Percentiles rank a stretch among this genome's conserved stretches.
Evolutionary conservation across 2,888 invertebrate genomes (phyloP).

Genomic region (Mactromeris polynyma): DNA sequence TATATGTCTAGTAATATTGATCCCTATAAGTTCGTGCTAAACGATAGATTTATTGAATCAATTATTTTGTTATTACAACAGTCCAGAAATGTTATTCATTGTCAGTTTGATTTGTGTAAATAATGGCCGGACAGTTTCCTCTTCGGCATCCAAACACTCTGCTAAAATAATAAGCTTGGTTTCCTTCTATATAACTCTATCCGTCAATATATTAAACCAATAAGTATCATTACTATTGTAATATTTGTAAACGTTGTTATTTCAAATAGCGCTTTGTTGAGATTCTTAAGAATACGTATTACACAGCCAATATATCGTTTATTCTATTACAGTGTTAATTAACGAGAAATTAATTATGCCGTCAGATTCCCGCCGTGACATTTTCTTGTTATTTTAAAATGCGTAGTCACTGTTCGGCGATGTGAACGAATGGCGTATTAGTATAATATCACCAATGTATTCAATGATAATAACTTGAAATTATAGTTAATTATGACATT

Average conservation of each 20-base stretch:
- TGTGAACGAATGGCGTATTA: no score
- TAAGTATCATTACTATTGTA: background rate
- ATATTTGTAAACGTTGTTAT: background rate
- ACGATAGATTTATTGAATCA: conserved; percentile 13
- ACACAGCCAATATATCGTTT: no score
- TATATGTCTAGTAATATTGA: background rate
- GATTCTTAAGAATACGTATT: no score
- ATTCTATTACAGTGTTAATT: no score
- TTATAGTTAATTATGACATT: no score
- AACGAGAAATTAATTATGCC: no score
- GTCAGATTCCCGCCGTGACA: no score
- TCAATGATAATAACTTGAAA: no score
- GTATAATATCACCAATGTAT: no score
- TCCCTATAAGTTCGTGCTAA: background rate
- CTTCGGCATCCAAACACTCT: background rate
- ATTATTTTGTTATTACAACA: conserved; percentile 2
- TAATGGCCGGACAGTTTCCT: background rate
- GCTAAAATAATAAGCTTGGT: background rate
- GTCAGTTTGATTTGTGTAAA: background rate
- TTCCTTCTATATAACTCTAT: background rate
- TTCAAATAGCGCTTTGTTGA: background rate
- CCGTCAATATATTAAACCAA: background rate
- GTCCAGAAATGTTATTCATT: background rate
- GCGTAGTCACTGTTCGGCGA: no score
- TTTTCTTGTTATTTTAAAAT: no score